Evolutionary conservation across 2,888 invertebrate species (phyloP), one percentile per base, ranked within the genome.

Genomic region (Drosophila prolongata): DNA sequence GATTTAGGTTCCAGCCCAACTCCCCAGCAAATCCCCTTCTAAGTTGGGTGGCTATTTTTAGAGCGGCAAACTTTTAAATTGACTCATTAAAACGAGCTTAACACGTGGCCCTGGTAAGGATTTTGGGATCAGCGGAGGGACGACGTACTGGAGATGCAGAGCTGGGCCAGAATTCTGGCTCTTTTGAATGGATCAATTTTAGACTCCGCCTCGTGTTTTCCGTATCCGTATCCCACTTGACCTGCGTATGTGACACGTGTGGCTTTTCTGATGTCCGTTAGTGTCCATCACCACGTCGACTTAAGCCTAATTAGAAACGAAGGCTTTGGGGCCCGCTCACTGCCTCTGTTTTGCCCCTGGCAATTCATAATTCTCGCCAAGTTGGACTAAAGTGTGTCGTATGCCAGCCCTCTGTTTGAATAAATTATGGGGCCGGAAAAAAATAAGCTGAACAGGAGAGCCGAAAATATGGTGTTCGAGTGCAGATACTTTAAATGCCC

Each of bases 341-440:
- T 16, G 10, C 42, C 27, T 44, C 16, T 10, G 6, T 16, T 44
- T 19, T 37, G 50, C 38, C 27, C 5, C 9, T 11, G 54, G 44
- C 61, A 19, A 77, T 79, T 78, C 75, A 86, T 86, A 83, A 80
- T 79, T 86, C 65, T 64, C 71, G 62, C 69, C 47, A 80, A 72
- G 67, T 54, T 47, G 66, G 60, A 40, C 60, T 37, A 43, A 46
- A 50, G 35, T 13, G 40, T 9, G 38, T 14, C 35, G 13, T 55
- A 50, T 66, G 50, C 67, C 43, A 46, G 9, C 24, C 46, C 68
- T 49, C 24, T 61, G 58, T 52, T 64, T 77, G 66, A 72, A 82
- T 83, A 87, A 87, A 85, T 87, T 78, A 82, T 81, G 70, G 55
- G 46, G 30, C 46, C 34, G 40, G 68, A 1, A 10, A 19, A 27